A percentile compares a stretch with the other conserved stretches of the same genome.
Conservation (phyloP, 2,888 invertebrate genomes). For the Bruchidius siliquastri region DNA sequence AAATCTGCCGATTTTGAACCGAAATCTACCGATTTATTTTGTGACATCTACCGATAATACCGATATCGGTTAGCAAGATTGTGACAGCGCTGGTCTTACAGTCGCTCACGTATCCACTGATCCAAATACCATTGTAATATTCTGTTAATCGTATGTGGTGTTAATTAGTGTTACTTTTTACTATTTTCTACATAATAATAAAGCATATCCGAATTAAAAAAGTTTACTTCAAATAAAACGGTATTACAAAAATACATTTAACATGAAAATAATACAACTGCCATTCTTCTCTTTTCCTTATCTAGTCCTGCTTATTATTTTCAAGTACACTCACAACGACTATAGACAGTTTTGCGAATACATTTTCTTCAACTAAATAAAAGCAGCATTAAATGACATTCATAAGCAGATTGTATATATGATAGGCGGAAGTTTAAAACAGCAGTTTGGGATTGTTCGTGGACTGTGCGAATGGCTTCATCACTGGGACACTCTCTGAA, state of each 20-base stretch:
- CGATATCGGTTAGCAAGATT: too few relatives aligned
- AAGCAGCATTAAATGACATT: background rate
- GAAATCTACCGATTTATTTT: too few relatives aligned
- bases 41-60: too few relatives aligned
- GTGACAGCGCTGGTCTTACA: too few relatives aligned
- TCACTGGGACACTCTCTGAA: background rate
- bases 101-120: too few relatives aligned
- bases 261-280: background rate
- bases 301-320: background rate
- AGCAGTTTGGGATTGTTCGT: background rate
- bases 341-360: background rate
- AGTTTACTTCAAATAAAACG: background rate
- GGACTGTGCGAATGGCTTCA: background rate
- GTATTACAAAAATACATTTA: background rate
- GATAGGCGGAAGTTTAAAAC: background rate
- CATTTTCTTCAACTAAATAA: background rate
- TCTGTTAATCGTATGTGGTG: too few relatives aligned
- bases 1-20: too few relatives aligned
- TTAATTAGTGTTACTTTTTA: too few relatives aligned
- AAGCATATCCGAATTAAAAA: background rate
- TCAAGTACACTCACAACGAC: background rate
- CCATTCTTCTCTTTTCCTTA: background rate
- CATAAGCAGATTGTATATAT: background rate
- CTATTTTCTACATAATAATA: too few relatives aligned
- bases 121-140: too few relatives aligned